Percentiles rank a stretch among this genome's conserved stretches.
Conservation (phyloP, 2,888 invertebrate genomes). For the Eurytoma californica region DNA sequence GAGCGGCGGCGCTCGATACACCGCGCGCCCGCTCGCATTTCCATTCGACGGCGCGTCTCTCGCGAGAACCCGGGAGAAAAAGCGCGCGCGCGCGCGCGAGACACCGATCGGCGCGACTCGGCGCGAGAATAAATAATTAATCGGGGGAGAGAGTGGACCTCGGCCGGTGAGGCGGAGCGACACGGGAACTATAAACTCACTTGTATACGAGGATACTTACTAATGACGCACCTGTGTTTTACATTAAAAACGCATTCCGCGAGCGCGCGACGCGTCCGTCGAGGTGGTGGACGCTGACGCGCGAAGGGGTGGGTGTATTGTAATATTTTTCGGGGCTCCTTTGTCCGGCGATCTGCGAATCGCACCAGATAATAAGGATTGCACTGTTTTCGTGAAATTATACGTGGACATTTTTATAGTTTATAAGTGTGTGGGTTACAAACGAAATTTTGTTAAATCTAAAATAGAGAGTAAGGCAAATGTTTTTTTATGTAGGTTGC, state of each 20-base stretch:
- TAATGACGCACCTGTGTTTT: conserved; percentile 54
- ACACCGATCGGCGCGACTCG: conserved; percentile 11
- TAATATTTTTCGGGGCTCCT: conserved; percentile 23
- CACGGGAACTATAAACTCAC: conserved; percentile 54
- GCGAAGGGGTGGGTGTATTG: not conserved
- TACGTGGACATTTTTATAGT: too few relatives aligned
- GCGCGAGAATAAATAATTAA: conserved; percentile 56
- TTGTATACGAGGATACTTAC: conserved; percentile 54
- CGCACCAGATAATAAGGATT: too few relatives aligned
- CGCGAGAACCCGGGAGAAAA: conserved; percentile 34
- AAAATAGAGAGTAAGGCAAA: too few relatives aligned
- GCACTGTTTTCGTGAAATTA: too few relatives aligned
- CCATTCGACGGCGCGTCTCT: conserved; percentile 30
- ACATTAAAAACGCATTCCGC: conserved; percentile 44
- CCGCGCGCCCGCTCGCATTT: conserved; percentile 25
- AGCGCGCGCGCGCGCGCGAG: conserved; percentile 1
- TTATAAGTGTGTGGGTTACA: too few relatives aligned
- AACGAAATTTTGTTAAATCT: too few relatives aligned
- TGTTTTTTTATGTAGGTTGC: too few relatives aligned
- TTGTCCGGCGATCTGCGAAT: not conserved
- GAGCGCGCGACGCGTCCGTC: not conserved
- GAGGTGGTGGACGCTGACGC: not conserved
- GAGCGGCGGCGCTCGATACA: conserved; percentile 8
- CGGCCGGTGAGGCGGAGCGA: conserved; percentile 5
- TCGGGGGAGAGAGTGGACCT: not conserved